These are phyloP conservation scores for Lithobates pipiens DNA, from an alignment of 2,797 vertebrate species.

Conservation along the genomic window DNA sequence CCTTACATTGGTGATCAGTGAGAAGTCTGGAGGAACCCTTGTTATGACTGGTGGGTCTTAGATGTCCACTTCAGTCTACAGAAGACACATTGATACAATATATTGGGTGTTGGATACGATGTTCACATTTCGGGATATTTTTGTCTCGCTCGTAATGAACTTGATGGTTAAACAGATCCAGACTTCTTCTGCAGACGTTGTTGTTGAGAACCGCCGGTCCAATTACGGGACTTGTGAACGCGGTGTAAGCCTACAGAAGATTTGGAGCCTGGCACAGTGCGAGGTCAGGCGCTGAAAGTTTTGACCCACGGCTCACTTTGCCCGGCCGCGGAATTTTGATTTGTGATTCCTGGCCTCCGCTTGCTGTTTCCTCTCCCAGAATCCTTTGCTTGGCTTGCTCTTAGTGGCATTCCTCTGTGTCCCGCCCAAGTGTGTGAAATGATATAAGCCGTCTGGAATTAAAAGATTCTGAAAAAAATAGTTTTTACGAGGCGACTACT, in stretches of 20 bases:
- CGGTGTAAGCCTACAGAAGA: not conserved
- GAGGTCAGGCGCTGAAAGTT: conserved; percentile 10
- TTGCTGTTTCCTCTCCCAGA: conserved; percentile 41
- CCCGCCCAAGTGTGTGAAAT: conserved; percentile 42
- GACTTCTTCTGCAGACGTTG: not conserved
- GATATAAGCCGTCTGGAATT: conserved; percentile 56
- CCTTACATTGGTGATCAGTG: too few relatives aligned
- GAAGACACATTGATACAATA: too few relatives aligned
- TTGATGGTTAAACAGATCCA: not conserved
- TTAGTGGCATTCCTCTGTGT: conserved; percentile 25
- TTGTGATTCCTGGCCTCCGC: conserved; percentile 32
- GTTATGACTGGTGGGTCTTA: too few relatives aligned
- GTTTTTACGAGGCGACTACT: conserved; percentile 28
- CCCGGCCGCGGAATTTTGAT: conserved; percentile 7
- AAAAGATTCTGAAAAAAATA: conserved; percentile 22
- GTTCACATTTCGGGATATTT: not conserved
- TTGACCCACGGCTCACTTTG: not conserved
- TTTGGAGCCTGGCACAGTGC: not conserved
- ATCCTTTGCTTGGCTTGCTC: conserved; percentile 35
- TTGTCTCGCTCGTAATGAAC: not conserved
- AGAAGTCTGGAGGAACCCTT: too few relatives aligned
- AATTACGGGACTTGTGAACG: conserved; percentile 3
- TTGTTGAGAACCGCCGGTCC: not conserved
- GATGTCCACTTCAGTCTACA: too few relatives aligned
- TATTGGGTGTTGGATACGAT: too few relatives aligned